phyloP scores from a whole-genome alignment of 2,797 vertebrate species.

The Picus viridis region DNA sequence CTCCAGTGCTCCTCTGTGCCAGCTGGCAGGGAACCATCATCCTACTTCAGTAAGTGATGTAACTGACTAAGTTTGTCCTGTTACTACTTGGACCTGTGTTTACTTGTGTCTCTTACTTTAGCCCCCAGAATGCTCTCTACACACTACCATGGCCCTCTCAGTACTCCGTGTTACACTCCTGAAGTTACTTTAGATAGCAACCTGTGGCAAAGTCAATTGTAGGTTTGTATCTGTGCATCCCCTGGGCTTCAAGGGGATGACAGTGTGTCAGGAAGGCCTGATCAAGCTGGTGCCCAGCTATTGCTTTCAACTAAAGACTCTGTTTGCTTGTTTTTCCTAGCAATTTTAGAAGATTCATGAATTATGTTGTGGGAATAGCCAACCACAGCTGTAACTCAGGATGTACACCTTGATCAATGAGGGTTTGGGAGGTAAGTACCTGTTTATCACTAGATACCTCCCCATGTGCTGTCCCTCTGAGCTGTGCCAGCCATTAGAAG shows the following conservation, averaged over 20 bases:
- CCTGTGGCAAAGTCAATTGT: fast-evolving
- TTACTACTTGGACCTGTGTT: neutral
- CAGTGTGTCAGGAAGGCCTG: neutral
- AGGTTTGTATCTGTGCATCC: neutral
- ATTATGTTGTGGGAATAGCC: neutral
- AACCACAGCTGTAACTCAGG: neutral
- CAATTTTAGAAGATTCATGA: constrained; percentile 11
- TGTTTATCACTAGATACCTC: neutral
- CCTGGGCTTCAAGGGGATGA: neutral
- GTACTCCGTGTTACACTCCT: neutral
- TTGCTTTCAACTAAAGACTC: neutral
- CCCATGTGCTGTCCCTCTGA: neutral
- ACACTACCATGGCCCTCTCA: fast-evolving
- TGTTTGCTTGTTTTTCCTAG: neutral
- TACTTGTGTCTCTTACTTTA: neutral
- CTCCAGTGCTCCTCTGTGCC: neutral
- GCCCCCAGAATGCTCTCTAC: neutral
- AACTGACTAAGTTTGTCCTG: fast-evolving
- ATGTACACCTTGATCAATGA: neutral
- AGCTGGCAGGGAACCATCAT: neutral
- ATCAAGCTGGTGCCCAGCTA: neutral
- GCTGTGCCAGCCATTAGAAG: neutral
- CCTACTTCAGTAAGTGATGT: neutral
- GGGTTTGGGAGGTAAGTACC: neutral
- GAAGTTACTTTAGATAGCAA: neutral